Conservation (phyloP, 2,888 invertebrate genomes). For the Chrysolina oricalcia region DNA sequence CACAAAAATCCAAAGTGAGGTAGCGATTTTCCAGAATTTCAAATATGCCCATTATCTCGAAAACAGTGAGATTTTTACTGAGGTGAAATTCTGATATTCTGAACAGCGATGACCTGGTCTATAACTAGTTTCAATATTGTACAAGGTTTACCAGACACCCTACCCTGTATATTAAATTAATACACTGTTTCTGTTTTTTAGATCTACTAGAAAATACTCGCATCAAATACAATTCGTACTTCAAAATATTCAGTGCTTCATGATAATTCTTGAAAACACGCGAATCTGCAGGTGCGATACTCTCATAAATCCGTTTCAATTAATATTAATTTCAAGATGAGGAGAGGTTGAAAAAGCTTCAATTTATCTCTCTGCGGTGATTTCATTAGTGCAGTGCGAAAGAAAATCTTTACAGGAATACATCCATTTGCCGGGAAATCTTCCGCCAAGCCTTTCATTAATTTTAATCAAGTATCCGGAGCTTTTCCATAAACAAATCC, state of each 20-base stretch:
- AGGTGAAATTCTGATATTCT: too few species aligned
- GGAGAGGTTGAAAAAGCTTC: conserved; percentile 10
- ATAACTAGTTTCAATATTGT: too few species aligned
- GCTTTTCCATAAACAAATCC: conserved; percentile 33
- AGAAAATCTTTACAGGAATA: conserved; percentile 23
- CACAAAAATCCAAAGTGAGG: too few species aligned
- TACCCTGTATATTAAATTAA: too few species aligned
- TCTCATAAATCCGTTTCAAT: conserved; percentile 19
- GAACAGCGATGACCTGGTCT: too few species aligned
- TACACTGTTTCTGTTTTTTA: too few species aligned
- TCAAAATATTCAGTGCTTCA: not conserved
- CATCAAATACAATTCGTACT: too few species aligned
- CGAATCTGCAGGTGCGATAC: not conserved
- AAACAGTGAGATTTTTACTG: too few species aligned
- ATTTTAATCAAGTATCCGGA: conserved; percentile 39
- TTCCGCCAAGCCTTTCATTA: conserved; percentile 37
- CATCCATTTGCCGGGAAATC: conserved; percentile 18
- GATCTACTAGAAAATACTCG: too few species aligned
- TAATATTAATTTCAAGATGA: conserved; percentile 17
- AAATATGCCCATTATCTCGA: too few species aligned
- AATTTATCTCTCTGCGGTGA: conserved; percentile 23
- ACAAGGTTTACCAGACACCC: too few species aligned
- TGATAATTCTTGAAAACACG: not conserved
- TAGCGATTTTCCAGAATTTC: too few species aligned
- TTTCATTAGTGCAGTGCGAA: conserved; percentile 23